Base-by-base conservation (phyloP, 1,140 invertebrate genomes). In the Dendroctonus valens region DNA sequence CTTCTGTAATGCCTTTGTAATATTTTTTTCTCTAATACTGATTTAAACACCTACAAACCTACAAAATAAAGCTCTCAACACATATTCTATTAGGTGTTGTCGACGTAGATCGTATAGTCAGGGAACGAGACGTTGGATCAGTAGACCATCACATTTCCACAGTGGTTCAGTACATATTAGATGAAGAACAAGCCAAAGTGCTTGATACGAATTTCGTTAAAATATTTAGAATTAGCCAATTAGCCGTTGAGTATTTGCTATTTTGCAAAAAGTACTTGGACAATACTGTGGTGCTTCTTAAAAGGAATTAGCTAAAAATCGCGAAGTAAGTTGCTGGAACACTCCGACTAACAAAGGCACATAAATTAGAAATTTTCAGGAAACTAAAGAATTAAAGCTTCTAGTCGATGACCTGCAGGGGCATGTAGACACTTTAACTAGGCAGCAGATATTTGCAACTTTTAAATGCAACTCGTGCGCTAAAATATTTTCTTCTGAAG, bases 231-330 rank as follows among this genome's bases (percentile, higher is more conserved):
- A 74, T 89, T 12, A 84, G 86, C 49, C 87, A 89, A 70, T 74
- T 89, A n/a, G 81, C 87, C 2, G 82, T 89, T 5, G 86, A 89
- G 70, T 89, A 88, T 78, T 83, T 89, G 69, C 80, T 87, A 50
- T 88, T 88, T 75, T 89, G 87, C 69, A 84, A 87, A 68, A 85
- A 85, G 68, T 87, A 89, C 72, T 80, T 89, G 41, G 87, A 89
- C 74, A 82, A 84, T 53, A 87, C 85, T 71, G 83, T 88, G 40
- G 79, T 83, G 67, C 81, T 86, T 40, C 73, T 88, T 7, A 84
- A 85, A 84, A 87, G 69, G 86, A 87, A 74, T 72, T 87, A 5
- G 80, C 77, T 53, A 77, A 78, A 11, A 76, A 84, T 67, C 79
- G 83, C 8, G 82, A 86, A 74, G 85, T 83, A 75, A 49, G 41